Evolutionary conservation across 2,113 vertebrate genomes (phyloP).

Genomic region (Embiotoca jacksoni): DNA sequence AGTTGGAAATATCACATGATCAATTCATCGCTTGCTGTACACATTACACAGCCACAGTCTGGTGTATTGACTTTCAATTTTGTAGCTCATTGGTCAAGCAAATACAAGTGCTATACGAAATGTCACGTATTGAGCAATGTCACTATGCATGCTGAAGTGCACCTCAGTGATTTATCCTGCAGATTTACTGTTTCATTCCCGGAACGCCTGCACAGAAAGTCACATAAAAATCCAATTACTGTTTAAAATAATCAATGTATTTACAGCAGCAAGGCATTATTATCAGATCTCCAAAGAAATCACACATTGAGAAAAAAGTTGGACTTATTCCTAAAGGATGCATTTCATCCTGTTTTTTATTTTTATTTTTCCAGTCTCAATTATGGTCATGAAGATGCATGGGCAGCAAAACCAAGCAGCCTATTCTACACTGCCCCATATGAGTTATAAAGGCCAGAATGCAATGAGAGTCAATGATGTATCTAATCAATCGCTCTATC

Average conservation of each 20-base stretch:
- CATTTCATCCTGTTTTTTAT: not conserved
- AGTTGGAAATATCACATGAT: not conserved
- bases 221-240: slow-evolving; percentile 30
- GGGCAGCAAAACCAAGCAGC: slow-evolving; percentile 28
- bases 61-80: slow-evolving; percentile 50
- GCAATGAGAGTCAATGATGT: slow-evolving; percentile 62
- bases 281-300: slow-evolving; percentile 13
- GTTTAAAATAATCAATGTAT: slow-evolving; percentile 36
- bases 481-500: slow-evolving; percentile 59
- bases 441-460: slow-evolving; percentile 48
- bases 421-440: slow-evolving; percentile 29
- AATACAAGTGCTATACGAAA: slow-evolving; percentile 39
- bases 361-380: not conserved
- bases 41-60: slow-evolving; percentile 16
- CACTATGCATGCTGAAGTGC: not conserved
- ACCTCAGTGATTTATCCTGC: slow-evolving; percentile 6
- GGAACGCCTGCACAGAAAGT: slow-evolving; percentile 1
- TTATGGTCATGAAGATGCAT: slow-evolving; percentile 27
- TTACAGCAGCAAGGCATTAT: slow-evolving; percentile 13
- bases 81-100: slow-evolving; percentile 46
- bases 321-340: slow-evolving; percentile 8
- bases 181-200: slow-evolving; percentile 14
- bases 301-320: slow-evolving; percentile 1
- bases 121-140: slow-evolving; percentile 24
- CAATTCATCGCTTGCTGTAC: slow-evolving; percentile 1